Base-by-base conservation (phyloP, 2,888 invertebrate genomes). In the Seira ritae region DNA sequence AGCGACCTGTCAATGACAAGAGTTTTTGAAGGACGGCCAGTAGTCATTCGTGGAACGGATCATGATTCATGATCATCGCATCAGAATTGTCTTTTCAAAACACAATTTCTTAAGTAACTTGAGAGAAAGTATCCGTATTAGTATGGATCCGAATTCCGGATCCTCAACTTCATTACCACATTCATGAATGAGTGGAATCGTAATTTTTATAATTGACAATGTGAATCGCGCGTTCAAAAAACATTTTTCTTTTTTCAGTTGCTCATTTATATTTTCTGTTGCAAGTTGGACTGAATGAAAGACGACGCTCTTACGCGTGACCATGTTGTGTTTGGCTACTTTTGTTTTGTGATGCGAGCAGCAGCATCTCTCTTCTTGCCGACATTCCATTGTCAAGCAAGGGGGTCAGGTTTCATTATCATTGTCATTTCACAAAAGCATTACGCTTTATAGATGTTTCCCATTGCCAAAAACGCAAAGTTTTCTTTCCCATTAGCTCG, bases 241-340 rank as follows among this genome's bases (percentile, higher is more conserved):
- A 19, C 68, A 37, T 68, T 68, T 68, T 17, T 68, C 68, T 8
- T 31, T 17, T 68, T 68, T 37, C 37, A 10, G 31, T 68, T 31
- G 68, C 68, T 68, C 68, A 68, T 68, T 68, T 68, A 12, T 8
- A 4, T 31, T 31, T 31, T 24, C 10, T 68, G 68, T 68, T 6
- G n/a, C 37, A 37, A 37, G n/a, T 22, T 17, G 3, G 23, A 23
- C 12, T 23, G 67, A 17, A 67, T 1, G 67, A 17, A 17, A 31
- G 37, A 17, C 68, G 68, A 68, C 37, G 68, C 15, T 24, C 17
- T 17, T n/a, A 31, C 31, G 68, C 68, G 68, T 68, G 31, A 67
- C 31, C 23, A 24, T 31, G 17, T 22, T 31, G n/a, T 23, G 3
- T 55, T 55, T 60, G 55, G 24, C 72, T 22, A 24, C 31, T 20